Evolutionary conservation across 2,113 vertebrate species (phyloP).

Genomic region (Andinoacara biseriatus): DNA sequence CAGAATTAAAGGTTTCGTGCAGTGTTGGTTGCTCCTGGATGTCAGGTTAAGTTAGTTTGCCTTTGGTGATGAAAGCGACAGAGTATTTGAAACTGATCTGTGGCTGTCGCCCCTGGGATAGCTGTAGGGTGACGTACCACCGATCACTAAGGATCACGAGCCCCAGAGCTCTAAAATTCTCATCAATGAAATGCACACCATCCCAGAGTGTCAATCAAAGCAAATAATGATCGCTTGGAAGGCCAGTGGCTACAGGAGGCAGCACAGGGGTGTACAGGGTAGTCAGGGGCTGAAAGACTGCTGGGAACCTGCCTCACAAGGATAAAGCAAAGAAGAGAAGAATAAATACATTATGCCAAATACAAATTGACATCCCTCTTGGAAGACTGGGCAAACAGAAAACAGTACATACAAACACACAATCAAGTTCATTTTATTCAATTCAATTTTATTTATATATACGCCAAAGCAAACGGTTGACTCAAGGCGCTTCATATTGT

Average conservation of each 20-base stretch:
- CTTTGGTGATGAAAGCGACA: slow-evolving; percentile 62
- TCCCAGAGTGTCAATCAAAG: slow-evolving; percentile 75
- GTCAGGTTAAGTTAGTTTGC: slow-evolving; percentile 53
- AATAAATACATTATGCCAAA: background rate
- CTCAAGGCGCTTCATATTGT: no score
- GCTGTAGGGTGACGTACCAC: slow-evolving; percentile 75
- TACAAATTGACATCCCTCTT: background rate
- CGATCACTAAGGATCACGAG: slow-evolving; percentile 77
- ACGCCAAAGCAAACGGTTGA: no score
- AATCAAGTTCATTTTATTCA: background rate
- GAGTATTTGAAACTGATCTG: slow-evolving; percentile 76
- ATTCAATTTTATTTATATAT: no score
- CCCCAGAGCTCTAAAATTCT: slow-evolving; percentile 71
- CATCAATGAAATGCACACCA: slow-evolving; percentile 82
- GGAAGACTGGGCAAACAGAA: background rate
- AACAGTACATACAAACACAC: background rate
- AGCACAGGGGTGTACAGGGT: slow-evolving; percentile 7
- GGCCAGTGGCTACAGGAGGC: slow-evolving; percentile 33
- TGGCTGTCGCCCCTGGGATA: slow-evolving; percentile 69
- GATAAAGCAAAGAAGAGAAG: background rate
- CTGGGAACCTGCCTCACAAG: background rate
- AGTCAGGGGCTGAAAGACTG: slow-evolving; percentile 13
- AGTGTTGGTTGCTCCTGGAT: slow-evolving; percentile 24
- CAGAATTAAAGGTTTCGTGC: slow-evolving; percentile 12
- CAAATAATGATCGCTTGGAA: slow-evolving; percentile 64